phyloP scores from a whole-genome alignment of 53 echinoderm and acorn worm species.

The Mesocentrotus franciscanus region DNA sequence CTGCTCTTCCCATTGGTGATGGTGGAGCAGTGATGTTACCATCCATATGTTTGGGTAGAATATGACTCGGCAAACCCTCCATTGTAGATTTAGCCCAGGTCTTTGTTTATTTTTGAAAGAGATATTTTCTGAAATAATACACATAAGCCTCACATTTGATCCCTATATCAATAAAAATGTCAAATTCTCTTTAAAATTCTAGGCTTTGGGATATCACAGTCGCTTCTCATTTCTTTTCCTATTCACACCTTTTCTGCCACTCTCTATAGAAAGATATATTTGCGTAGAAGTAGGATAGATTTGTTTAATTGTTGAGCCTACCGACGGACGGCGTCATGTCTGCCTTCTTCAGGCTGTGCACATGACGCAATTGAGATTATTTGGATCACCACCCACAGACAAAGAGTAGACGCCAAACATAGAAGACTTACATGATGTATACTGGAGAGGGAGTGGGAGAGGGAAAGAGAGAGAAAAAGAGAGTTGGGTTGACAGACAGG shows the following conservation, averaged over 20 bases:
- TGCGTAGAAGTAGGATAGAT: neutral
- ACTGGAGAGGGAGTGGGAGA: neutral
- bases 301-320: conserved; percentile 40
- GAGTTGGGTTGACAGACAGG: too few species aligned
- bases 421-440: conserved; percentile 1
- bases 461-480: neutral
- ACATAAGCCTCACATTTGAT: neutral
- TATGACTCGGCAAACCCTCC: neutral
- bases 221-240: neutral
- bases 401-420: conserved; percentile 21
- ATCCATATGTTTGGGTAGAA: neutral
- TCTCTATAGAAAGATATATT: conserved; percentile 15
- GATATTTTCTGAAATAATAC: neutral
- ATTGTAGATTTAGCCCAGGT: neutral
- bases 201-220: neutral
- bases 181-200: neutral
- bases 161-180: neutral
- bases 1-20: neutral
- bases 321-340: conserved; percentile 43
- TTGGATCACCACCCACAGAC: conserved; percentile 41
- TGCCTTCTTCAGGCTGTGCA: conserved; percentile 40
- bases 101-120: neutral
- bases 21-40: neutral
- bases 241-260: neutral
- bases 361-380: conserved; percentile 57